Evolutionary conservation across 2,113 vertebrate species (phyloP), one percentile per base, ranked within the genome.

Genomic region (Hippocampus barbouri): DNA sequence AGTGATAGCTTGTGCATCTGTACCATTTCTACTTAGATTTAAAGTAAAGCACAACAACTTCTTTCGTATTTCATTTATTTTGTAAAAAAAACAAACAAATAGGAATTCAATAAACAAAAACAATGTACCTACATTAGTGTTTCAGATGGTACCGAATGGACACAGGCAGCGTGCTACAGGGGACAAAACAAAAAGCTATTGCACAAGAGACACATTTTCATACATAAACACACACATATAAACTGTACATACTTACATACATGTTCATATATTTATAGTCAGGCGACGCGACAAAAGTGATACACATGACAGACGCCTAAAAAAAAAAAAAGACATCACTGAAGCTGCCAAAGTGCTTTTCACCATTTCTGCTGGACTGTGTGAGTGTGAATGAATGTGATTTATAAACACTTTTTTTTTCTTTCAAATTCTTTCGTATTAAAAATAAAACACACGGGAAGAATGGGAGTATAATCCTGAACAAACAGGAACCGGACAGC

Each of bases 71-170:
- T 86, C 63, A 78, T 92, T 91, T 88, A 91, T 91, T 90, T 88
- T 85, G 80, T 84, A 86, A 82, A 90, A 83, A 91, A 21, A 54
- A 27, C 30, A 86, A 82, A 88, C 77, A 91, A 79, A 91, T 86
- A 61, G 83, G 74, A 90, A 92, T 88, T 79, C 72, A 86, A 79
- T 85, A 79, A 89, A 91, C 85, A 91, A 88, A 90, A 90, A 88
- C 86, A 83, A 88, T 90, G 92, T 93, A 93, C 91, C 91, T 88
- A 88, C 88, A 90, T 90, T 93, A 93, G 91, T 93, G 92, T 93
- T 93, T 87, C 87, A 83, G 78, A 89, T 89, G 91, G 92, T 93
- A 93, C 93, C 92, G 81, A 78, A 85, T 88, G 83, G 85, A 91
- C 90, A 92, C 80, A 92, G 89, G 88, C 88, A 92, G 90, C 89